Percentiles rank a stretch among this genome's conserved stretches.
Evolutionary conservation across 2,888 invertebrate species (phyloP).

Genomic region (Sthenelais limicola): DNA sequence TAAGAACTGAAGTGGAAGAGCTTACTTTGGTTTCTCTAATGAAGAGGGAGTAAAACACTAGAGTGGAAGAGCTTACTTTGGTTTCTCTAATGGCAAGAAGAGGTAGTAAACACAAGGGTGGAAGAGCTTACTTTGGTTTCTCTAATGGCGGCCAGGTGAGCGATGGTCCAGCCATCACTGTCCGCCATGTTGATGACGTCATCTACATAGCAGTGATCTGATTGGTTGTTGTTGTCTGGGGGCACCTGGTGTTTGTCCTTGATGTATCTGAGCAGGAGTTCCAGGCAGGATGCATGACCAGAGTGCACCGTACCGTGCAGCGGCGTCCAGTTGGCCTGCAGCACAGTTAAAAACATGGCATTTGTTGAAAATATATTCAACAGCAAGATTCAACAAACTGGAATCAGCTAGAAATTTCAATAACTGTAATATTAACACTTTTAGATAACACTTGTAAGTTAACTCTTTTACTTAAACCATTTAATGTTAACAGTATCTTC

Average conservation of each 20-base stretch:
- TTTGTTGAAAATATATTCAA: conserved; percentile 1
- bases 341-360: not conserved
- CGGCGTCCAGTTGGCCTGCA: conserved; percentile 63
- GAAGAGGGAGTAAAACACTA: not conserved
- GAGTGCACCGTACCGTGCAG: conserved; percentile 64
- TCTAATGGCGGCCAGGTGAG: conserved; percentile 63
- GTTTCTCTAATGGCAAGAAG: not conserved
- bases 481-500: too few species aligned
- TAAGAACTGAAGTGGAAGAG: not conserved
- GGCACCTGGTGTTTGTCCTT: conserved; percentile 29
- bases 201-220: conserved; percentile 22
- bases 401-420: too few species aligned
- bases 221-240: conserved; percentile 18
- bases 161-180: conserved; percentile 63
- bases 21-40: not conserved
- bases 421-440: too few species aligned
- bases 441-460: too few species aligned
- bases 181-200: conserved; percentile 58
- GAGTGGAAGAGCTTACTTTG: not conserved
- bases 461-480: too few species aligned
- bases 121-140: conserved; percentile 54
- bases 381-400: not conserved
- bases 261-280: conserved; percentile 54
- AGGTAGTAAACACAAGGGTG: not conserved
- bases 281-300: conserved; percentile 58